Evolutionary conservation across 1,140 invertebrate species (phyloP).

Genomic region (Aphis craccivora): DNA sequence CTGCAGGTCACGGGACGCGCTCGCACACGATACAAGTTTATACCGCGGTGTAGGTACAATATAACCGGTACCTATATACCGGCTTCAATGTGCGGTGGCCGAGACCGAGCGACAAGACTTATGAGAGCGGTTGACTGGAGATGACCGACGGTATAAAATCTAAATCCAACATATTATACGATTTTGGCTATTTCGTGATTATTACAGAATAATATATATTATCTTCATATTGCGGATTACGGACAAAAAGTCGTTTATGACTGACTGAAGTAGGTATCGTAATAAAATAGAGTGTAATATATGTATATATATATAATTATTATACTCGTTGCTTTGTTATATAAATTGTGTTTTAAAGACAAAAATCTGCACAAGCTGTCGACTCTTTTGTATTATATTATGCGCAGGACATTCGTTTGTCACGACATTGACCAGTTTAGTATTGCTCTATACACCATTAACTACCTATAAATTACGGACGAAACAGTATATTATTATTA

Average conservation of each 20-base stretch:
- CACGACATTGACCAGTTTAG: neutral
- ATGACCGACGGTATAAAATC: neutral
- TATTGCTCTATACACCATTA: too few species aligned
- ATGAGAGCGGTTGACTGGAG: neutral
- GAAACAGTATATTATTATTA: too few species aligned
- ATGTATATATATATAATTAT: neutral
- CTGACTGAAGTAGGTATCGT: neutral
- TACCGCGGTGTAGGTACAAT: neutral
- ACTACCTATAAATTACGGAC: too few species aligned
- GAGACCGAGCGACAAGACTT: neutral
- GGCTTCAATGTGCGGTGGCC: too few species aligned
- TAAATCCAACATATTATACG: neutral
- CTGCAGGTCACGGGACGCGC: neutral
- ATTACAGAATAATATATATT: neutral
- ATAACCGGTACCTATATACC: neutral
- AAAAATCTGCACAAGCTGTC: neutral
- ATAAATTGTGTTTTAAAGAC: neutral
- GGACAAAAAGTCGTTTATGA: neutral
- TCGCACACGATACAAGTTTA: neutral
- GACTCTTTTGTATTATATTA: neutral
- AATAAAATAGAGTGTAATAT: neutral
- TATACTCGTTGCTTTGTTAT: neutral
- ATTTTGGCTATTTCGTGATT: neutral
- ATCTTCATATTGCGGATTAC: accelerated
- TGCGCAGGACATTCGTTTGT: neutral